phyloP scores from a whole-genome alignment of 1,140 invertebrate species.

The Trachymyrmex septentrionalis region DNA sequence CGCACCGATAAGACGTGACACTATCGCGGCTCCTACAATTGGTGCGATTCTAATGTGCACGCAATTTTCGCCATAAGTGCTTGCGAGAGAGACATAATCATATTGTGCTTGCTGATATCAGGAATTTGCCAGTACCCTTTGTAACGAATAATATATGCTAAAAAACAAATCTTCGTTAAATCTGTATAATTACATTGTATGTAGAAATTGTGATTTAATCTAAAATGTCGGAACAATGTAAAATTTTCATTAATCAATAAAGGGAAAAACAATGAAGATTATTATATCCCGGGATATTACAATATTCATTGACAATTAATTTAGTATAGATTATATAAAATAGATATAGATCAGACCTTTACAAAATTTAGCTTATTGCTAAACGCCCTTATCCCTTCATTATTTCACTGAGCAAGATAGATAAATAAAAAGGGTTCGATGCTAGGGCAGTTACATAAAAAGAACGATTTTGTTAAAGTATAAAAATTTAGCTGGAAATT shows the following conservation, averaged over 20 bases:
- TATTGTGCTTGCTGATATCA: constrained; percentile 18
- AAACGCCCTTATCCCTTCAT: too few species aligned
- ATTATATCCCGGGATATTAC: not conserved
- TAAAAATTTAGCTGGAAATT: too few species aligned
- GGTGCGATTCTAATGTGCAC: constrained; percentile 21
- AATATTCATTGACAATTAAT: not conserved
- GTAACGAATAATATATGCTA: not conserved
- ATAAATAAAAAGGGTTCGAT: too few species aligned
- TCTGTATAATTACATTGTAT: not conserved
- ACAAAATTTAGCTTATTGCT: too few species aligned
- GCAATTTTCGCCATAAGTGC: constrained; percentile 36
- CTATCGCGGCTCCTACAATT: constrained; percentile 22
- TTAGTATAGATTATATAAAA: not conserved
- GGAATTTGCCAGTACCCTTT: not conserved
- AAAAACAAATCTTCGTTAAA: not conserved
- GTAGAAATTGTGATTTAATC: not conserved
- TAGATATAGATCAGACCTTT: not conserved
- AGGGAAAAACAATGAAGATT: not conserved
- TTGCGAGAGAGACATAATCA: not conserved
- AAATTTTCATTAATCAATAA: not conserved
- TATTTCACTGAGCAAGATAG: too few species aligned
- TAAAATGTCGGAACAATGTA: not conserved
- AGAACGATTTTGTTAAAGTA: too few species aligned
- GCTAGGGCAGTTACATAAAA: too few species aligned
- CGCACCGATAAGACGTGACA: constrained; percentile 40